Conservation (phyloP, 2,113 vertebrate species). For the Tylochromis polylepis region DNA sequence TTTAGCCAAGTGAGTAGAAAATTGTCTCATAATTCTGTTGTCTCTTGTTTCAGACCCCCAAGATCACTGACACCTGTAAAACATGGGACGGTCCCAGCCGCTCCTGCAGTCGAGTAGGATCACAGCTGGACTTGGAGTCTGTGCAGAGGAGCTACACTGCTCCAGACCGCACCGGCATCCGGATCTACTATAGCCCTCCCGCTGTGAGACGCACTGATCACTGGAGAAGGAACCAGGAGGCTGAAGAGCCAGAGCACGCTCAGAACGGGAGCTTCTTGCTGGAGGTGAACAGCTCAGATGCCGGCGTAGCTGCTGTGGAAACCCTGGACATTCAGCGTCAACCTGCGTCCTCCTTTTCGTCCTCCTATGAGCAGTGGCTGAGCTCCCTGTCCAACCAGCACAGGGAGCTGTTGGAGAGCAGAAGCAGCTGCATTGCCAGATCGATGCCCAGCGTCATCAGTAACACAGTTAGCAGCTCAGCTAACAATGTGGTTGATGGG, state of each 20-base stretch:
- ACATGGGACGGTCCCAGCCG: conserved; percentile 81
- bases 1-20: not conserved
- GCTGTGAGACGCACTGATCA: conserved; percentile 80
- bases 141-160: conserved; percentile 93
- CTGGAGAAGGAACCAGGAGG: conserved; percentile 45
- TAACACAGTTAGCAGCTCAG: not conserved
- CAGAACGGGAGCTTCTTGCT: conserved; percentile 15
- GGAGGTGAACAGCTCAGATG: not conserved
- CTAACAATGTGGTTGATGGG: conserved; percentile 33
- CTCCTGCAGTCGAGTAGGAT: conserved; percentile 65
- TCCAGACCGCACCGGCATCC: conserved; percentile 91
- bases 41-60: conserved; percentile 33
- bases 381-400: conserved; percentile 90
- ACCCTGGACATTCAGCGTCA: conserved; percentile 4
- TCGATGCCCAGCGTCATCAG: conserved; percentile 16
- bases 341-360: conserved; percentile 39
- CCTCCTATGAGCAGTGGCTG: conserved; percentile 86
- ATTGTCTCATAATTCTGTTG: not conserved
- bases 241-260: not conserved
- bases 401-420: conserved; percentile 81
- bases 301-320: not conserved
- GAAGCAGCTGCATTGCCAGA: conserved; percentile 33
- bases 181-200: conserved; percentile 95
- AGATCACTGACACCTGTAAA: conserved; percentile 68
- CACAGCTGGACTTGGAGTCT: conserved; percentile 73